Evolutionary conservation across 2,888 invertebrate species (phyloP).

Genomic region (Oscheius onirici): DNA sequence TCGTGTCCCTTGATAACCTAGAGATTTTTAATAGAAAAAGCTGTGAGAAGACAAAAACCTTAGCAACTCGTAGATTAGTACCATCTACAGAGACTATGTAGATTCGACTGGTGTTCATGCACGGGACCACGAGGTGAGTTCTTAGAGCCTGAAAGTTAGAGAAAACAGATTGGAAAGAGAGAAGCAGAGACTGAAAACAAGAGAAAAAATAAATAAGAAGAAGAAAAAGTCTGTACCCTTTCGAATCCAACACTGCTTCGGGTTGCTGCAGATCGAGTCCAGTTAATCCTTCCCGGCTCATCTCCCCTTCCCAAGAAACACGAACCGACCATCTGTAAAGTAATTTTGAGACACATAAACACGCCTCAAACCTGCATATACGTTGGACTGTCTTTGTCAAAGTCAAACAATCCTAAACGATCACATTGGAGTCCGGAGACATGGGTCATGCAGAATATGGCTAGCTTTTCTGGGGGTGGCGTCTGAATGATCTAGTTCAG

Average conservation of each 20-base stretch:
- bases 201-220: not conserved
- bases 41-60: not conserved
- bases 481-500: not conserved
- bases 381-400: conserved; percentile 42
- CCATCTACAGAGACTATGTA: conserved; percentile 80
- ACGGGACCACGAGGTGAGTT: conserved; percentile 85
- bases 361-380: conserved; percentile 29
- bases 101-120: conserved; percentile 83
- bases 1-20: conserved; percentile 47
- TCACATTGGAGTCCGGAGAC: conserved; percentile 34
- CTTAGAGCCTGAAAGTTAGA: conserved; percentile 72
- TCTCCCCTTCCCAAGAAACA: conserved; percentile 36
- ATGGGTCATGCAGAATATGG: conserved; percentile 22
- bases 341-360: not conserved
- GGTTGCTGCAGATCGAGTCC: conserved; percentile 50
- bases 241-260: not conserved
- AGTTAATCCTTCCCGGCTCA: conserved; percentile 56
- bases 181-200: not conserved
- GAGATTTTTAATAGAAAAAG: conserved; percentile 4
- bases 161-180: not conserved
- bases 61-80: conserved; percentile 10
- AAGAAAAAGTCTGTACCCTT: not conserved
- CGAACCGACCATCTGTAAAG: conserved; percentile 1
- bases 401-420: conserved; percentile 42
- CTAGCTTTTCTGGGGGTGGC: conserved; percentile 12